These are phyloP conservation scores for Elysia crispata DNA, from an alignment of 2,888 invertebrate species.

Conservation along the genomic window DNA sequence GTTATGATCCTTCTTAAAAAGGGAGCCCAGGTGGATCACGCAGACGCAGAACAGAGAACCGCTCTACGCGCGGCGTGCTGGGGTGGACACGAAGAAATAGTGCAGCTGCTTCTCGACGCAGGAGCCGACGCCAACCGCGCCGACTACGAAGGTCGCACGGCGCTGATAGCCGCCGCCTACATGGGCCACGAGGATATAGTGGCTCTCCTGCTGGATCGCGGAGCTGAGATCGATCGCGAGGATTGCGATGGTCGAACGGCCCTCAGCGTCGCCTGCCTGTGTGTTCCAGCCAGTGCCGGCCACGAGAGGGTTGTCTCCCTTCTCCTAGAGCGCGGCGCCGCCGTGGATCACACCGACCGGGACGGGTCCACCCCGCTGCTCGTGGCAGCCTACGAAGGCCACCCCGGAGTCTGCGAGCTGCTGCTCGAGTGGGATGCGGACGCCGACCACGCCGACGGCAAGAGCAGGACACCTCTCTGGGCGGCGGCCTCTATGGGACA, in stretches of 20 bases:
- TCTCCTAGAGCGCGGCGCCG: slow-evolving; percentile 73
- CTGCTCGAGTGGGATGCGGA: slow-evolving; percentile 94
- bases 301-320: slow-evolving; percentile 75
- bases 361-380: slow-evolving; percentile 77
- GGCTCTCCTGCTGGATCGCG: slow-evolving; percentile 80
- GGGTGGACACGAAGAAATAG: slow-evolving; percentile 80
- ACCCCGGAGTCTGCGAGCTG: slow-evolving; percentile 84
- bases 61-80: slow-evolving; percentile 91
- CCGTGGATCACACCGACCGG: slow-evolving; percentile 75
- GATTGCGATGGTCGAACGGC: slow-evolving; percentile 95
- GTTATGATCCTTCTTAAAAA: slow-evolving; percentile 83
- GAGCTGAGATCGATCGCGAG: slow-evolving; percentile 80
- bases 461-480: slow-evolving; percentile 73
- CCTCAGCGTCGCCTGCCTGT: slow-evolving; percentile 82
- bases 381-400: slow-evolving; percentile 79
- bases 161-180: slow-evolving; percentile 84
- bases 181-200: slow-evolving; percentile 82
- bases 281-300: slow-evolving; percentile 79
- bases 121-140: slow-evolving; percentile 78
- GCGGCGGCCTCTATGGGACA: slow-evolving; percentile 93
- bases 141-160: slow-evolving; percentile 79
- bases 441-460: slow-evolving; percentile 88
- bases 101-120: slow-evolving; percentile 82
- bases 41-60: slow-evolving; percentile 83
- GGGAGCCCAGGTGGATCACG: slow-evolving; percentile 77